A percentile compares a stretch with the other conserved stretches of the same genome.
These are phyloP conservation scores for Zaprionus bogoriensis DNA, from an alignment of 2,888 invertebrate species.

Conservation along the genomic window DNA sequence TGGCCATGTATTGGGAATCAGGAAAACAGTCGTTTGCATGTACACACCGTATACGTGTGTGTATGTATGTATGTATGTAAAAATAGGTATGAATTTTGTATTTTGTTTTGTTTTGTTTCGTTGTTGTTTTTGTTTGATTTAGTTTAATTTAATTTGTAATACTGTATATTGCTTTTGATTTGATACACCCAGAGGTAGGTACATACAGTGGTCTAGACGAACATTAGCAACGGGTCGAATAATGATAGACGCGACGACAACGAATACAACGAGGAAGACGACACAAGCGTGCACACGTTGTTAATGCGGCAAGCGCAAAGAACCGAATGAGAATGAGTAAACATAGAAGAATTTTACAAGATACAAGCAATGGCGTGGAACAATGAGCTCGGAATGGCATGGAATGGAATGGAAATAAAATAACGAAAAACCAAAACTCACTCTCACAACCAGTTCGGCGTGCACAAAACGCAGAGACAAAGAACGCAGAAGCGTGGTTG, in stretches of 20 bases:
- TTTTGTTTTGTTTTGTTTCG: background rate
- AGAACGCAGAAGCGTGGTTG: conserved; percentile 50
- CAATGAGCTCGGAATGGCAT: conserved; percentile 3
- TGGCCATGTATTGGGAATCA: conserved; percentile 33
- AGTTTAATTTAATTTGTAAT: conserved; percentile 3
- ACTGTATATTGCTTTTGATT: background rate
- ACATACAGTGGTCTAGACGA: conserved; percentile 32
- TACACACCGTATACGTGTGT: conserved; percentile 33
- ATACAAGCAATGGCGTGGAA: conserved; percentile 47
- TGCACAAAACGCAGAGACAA: conserved; percentile 57
- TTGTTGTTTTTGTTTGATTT: background rate
- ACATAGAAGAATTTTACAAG: conserved; percentile 73
- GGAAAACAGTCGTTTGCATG: conserved; percentile 45
- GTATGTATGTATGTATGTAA: conserved; percentile 11
- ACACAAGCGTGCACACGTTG: conserved; percentile 59
- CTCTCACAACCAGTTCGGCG: conserved; percentile 71
- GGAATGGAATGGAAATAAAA: conserved; percentile 16
- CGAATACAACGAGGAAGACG: conserved; percentile 48
- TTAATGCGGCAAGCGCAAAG: conserved; percentile 73
- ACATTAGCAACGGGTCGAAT: conserved; percentile 36
- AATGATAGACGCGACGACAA: conserved; percentile 36
- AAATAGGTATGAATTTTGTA: conserved; percentile 5
- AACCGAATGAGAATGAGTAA: conserved; percentile 72
- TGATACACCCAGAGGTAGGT: conserved; percentile 11
- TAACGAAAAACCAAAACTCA: conserved; percentile 57